Conservation (phyloP, 2,797 vertebrate genomes). For the Poecilia velifera region DNA sequence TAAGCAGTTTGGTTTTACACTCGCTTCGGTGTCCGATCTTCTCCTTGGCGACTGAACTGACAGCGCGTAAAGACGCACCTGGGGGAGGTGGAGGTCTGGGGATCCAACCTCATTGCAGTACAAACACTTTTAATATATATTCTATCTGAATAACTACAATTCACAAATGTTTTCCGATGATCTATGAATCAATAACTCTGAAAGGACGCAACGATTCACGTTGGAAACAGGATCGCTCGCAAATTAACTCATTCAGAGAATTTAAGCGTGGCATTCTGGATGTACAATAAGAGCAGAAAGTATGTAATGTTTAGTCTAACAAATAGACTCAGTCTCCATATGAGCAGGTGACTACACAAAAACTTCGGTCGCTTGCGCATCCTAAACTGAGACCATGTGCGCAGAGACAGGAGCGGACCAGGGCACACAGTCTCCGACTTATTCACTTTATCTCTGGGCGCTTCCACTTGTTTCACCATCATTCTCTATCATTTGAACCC, state of each 20-base stretch:
- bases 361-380: slow-evolving; percentile 35
- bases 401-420: slow-evolving; percentile 5
- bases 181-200: neutral
- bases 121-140: neutral
- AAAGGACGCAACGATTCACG: neutral
- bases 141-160: neutral
- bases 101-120: neutral
- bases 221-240: neutral
- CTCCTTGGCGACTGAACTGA: neutral
- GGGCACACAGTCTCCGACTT: neutral
- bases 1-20: neutral
- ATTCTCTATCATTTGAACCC: neutral
- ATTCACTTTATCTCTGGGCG: slow-evolving; percentile 12
- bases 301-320: neutral
- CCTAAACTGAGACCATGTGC: slow-evolving; percentile 19
- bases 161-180: neutral
- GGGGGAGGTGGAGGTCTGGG: neutral
- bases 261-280: neutral
- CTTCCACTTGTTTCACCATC: neutral
- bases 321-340: neutral
- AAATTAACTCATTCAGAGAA: neutral
- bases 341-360: neutral
- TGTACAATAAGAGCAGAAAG: neutral
- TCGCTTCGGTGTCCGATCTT: slow-evolving; percentile 25
- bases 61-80: slow-evolving; percentile 35